phyloP scores from a whole-genome alignment of 2,797 vertebrate species.

The Furcifer pardalis region DNA sequence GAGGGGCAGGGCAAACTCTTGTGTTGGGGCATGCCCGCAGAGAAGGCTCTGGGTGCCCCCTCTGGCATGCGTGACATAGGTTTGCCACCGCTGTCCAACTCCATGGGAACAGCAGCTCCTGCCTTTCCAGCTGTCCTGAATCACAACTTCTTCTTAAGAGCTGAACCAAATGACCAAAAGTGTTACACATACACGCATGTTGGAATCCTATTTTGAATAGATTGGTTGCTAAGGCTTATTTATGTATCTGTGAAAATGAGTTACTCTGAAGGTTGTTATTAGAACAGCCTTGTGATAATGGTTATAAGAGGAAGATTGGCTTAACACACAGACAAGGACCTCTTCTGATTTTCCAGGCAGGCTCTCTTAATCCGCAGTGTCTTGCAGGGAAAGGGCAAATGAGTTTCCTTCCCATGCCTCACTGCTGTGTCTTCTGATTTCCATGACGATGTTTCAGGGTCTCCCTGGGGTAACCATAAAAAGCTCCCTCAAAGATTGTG shows the following conservation, averaged over 20 bases:
- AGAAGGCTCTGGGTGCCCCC: too few species aligned
- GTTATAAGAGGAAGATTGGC: background rate
- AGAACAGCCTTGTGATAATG: background rate
- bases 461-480: too few species aligned
- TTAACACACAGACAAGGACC: background rate
- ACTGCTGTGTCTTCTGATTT: background rate
- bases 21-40: too few species aligned
- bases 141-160: too few species aligned
- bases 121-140: too few species aligned
- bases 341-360: background rate
- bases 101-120: too few species aligned
- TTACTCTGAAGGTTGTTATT: background rate
- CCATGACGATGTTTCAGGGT: background rate
- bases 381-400: background rate
- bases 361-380: too few species aligned
- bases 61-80: too few species aligned
- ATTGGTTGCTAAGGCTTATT: background rate
- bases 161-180: too few species aligned
- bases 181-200: background rate
- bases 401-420: background rate
- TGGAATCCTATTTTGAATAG: background rate
- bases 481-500: too few species aligned
- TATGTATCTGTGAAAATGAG: background rate
- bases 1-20: too few species aligned
- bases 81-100: too few species aligned